Percentiles rank a stretch among this genome's conserved stretches.
Conservation (phyloP, 2,797 vertebrate species). For the Setipinna tenuifilis region DNA sequence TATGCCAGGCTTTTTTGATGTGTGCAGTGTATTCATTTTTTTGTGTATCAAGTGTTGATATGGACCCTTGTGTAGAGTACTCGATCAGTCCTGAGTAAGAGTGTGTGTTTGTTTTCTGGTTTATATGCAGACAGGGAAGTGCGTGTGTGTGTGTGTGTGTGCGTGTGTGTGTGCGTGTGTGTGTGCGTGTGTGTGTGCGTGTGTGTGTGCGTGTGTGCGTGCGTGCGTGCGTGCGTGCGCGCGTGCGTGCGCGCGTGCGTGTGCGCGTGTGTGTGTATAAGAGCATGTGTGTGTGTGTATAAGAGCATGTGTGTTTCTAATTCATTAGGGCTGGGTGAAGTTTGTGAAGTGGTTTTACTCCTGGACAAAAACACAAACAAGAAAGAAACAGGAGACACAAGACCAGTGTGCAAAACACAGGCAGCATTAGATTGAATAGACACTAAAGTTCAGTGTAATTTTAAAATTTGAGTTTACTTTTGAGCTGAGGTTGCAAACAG, state of each 20-base stretch:
- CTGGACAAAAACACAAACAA: background rate
- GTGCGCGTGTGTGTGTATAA: background rate
- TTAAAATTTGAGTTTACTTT: no score
- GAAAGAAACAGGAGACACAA: background rate
- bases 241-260: background rate
- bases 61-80: background rate
- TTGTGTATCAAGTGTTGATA: background rate
- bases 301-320: background rate
- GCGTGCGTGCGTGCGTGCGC: conserved; percentile 1
- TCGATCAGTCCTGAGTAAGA: background rate
- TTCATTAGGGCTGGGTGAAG: background rate
- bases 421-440: no score
- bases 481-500: no score
- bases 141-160: background rate
- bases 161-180: background rate
- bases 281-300: background rate
- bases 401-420: no score
- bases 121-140: background rate
- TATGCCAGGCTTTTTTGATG: no score
- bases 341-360: background rate
- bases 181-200: background rate
- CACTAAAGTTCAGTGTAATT: no score
- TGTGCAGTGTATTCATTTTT: conserved; percentile 23
- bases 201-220: background rate
- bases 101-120: background rate